Evolutionary conservation across 2,113 vertebrate species (phyloP), one percentile per base, ranked within the genome.

Genomic region (Macrotus californicus): DNA sequence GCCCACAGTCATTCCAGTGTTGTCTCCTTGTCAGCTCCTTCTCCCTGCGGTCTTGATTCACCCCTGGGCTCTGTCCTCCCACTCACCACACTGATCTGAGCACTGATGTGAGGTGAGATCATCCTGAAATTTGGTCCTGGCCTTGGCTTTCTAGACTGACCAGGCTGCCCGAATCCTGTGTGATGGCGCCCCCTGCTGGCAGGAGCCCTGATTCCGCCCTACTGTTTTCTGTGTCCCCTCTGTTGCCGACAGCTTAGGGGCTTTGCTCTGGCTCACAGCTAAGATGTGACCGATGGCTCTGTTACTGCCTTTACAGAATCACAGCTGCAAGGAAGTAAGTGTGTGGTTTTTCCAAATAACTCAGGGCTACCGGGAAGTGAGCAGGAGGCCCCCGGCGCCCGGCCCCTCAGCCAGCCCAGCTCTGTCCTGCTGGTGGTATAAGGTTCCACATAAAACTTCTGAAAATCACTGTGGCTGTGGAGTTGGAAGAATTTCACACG

Each of bases 31-130:
- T 76, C 95, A 76, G 21, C 41, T 43, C 16, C n/a, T 46, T n/a
- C 41, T 52, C 61, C 39, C 77, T 43, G n/a, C 19, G 46, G 19
- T 0, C n/a, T 43, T 73, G 46, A 79, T n/a, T 66, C 5, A 8
- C 70, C 52, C 2, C 0, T 2, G 4, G 54, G 3, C 1, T 24
- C 46, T 59, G 22, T 12, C 41, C 21, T 52, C 22, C 41, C 6
- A 1, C 36, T 54, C 67, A 26, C 8, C 1, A 0, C 1, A 0
- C 54, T 43, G 5, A 34, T 43, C 41, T 56, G 29, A 24, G 24
- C 2, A 1, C 24, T 1, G 4, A 34, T 24, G 34, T 16, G 43
- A 15, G n/a, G 29, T 7, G 1, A 77, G 16, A 22, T 31, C 6
- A 39, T 82, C 43, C 61, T 29, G 70, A 43, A 34, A 9, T 31